Evolutionary conservation across 2,888 invertebrate genomes (phyloP).

Genomic region (Lapara coniferarum): DNA sequence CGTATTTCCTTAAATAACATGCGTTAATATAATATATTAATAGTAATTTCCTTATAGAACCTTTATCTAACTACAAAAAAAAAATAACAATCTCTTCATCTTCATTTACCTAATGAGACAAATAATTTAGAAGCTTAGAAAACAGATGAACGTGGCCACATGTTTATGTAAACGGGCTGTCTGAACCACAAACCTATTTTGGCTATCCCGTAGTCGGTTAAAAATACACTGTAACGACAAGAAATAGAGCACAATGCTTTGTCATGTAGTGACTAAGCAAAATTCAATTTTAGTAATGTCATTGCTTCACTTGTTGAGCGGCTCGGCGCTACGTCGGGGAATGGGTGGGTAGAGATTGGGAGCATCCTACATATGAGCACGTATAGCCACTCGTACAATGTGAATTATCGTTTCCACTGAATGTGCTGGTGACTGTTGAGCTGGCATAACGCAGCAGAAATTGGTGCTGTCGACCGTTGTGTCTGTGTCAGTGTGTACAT

Average conservation of each 20-base stretch:
- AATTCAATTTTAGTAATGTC: conserved; percentile 47
- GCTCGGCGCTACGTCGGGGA: conserved; percentile 26
- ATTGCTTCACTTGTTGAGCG: conserved; percentile 50
- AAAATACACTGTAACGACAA: conserved; percentile 14
- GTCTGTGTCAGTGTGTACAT: not conserved
- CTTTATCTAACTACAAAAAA: too few relatives aligned
- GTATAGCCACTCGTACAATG: not conserved
- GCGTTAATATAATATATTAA: too few relatives aligned
- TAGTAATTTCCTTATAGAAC: too few relatives aligned
- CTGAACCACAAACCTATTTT: too few relatives aligned
- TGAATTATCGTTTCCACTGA: conserved; percentile 3
- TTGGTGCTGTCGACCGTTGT: not conserved
- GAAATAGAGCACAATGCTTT: conserved; percentile 30
- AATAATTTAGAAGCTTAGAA: too few relatives aligned
- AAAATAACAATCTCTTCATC: too few relatives aligned
- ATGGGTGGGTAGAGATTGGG: conserved; percentile 27
- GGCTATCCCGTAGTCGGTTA: not conserved
- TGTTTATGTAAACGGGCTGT: too few relatives aligned
- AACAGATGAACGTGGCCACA: too few relatives aligned
- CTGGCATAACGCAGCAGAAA: not conserved
- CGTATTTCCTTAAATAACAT: too few relatives aligned
- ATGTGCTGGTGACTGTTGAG: conserved; percentile 4
- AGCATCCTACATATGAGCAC: not conserved
- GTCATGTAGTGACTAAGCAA: conserved; percentile 39
- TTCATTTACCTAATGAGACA: too few relatives aligned